Conservation (phyloP, 2,797 vertebrate species). For the Eulemur mongoz region DNA sequence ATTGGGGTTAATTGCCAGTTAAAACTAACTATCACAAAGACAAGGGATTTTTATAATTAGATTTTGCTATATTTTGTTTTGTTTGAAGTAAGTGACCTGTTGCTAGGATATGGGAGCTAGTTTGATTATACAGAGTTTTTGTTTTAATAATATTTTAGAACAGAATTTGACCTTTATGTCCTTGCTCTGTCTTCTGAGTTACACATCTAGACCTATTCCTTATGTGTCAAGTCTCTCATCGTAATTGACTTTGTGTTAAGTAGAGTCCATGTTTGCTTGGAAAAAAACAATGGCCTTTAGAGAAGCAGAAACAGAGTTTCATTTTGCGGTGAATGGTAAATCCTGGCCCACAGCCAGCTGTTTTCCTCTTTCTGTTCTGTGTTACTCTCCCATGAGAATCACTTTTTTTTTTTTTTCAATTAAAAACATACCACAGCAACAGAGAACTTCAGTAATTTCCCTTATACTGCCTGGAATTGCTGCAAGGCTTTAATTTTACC, state of each 20-base stretch:
- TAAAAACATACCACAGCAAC: conserved; percentile 47
- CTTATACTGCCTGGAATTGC: conserved; percentile 18
- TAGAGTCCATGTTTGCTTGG: conserved; percentile 31
- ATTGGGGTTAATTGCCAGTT: conserved; percentile 30
- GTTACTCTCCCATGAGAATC: conserved; percentile 50
- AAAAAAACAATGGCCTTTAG: conserved; percentile 41
- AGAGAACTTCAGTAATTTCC: conserved; percentile 33
- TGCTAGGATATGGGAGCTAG: conserved; percentile 55
- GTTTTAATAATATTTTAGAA: conserved; percentile 57
- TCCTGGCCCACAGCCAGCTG: conserved; percentile 59
- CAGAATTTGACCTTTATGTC: conserved; percentile 57
- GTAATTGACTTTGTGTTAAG: conserved; percentile 41
- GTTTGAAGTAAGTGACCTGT: conserved; percentile 54
- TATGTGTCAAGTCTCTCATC: not conserved
- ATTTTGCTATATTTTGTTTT: conserved; percentile 58
- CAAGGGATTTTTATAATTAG: conserved; percentile 45
- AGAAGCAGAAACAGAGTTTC: conserved; percentile 54
- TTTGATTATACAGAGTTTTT: conserved; percentile 60
- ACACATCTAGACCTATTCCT: conserved; percentile 21
- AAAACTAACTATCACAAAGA: conserved; percentile 26
- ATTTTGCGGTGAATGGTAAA: conserved; percentile 58
- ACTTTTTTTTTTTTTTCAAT: conserved; percentile 18
- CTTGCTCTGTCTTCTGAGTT: conserved; percentile 16
- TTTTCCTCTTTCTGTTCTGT: conserved; percentile 66
- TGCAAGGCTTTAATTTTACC: conserved; percentile 3